phyloP scores from a whole-genome alignment of 2,797 vertebrate species.

The Platyrinchus mystaceus region DNA sequence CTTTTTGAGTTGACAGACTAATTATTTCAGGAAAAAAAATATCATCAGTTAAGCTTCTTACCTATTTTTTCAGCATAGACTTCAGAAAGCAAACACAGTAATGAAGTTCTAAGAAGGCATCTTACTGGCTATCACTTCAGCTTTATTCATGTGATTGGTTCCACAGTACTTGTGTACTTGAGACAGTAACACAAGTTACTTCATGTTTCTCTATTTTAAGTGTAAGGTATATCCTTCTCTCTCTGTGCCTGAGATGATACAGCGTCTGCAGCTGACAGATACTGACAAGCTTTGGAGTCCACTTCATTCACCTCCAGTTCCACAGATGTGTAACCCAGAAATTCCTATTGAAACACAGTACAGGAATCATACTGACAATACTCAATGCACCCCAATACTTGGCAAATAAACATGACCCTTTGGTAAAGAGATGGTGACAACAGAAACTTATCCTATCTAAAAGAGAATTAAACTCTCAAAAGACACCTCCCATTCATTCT shows the following conservation, averaged over 20 bases:
- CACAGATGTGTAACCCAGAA: background rate
- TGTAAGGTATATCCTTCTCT: background rate
- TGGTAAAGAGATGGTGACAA: background rate
- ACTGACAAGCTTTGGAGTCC: background rate
- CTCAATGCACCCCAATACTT: background rate
- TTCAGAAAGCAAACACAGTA: background rate
- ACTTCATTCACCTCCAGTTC: background rate
- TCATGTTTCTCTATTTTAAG: background rate
- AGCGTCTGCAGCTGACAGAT: background rate
- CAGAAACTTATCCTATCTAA: background rate
- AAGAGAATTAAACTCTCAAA: background rate
- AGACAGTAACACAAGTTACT: background rate
- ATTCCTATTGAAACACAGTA: background rate
- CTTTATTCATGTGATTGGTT: background rate
- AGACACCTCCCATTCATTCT: background rate
- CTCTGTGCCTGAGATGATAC: background rate
- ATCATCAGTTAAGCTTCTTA: background rate
- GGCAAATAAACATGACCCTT: background rate
- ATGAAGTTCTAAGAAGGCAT: background rate
- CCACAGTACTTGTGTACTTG: too few species aligned
- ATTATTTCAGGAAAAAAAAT: background rate
- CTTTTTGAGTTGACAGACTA: background rate
- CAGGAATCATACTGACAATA: background rate
- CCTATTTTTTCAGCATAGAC: background rate
- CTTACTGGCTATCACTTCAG: background rate